A percentile compares a stretch with the other conserved stretches of the same genome.
Conservation (phyloP, 1,140 invertebrate genomes). For the Drosophila ohnishii region DNA sequence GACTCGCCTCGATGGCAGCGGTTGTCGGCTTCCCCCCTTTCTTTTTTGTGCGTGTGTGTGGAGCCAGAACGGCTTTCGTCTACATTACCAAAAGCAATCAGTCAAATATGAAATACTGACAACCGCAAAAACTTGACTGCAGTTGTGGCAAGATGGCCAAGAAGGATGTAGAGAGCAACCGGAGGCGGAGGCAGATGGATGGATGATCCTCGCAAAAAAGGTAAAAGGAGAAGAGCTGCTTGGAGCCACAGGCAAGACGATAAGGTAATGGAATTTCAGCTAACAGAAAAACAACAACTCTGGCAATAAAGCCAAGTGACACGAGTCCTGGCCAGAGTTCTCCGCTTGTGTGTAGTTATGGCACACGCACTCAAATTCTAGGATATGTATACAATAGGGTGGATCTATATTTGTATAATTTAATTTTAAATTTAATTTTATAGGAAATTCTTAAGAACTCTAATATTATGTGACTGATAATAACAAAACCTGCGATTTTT, state of each 20-base stretch:
- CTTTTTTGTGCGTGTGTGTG: slow-evolving; percentile 7
- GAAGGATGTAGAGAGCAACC: slow-evolving; percentile 21
- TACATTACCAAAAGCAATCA: slow-evolving; percentile 77
- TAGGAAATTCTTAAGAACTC: too few species aligned
- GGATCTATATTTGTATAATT: neutral
- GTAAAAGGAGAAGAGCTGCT: slow-evolving; percentile 27
- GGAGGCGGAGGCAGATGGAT: slow-evolving; percentile 39
- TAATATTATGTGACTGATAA: too few species aligned
- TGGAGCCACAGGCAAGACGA: slow-evolving; percentile 34
- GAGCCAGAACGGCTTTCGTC: slow-evolving; percentile 40
- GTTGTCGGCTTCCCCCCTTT: slow-evolving; percentile 8
- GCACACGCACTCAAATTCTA: slow-evolving; percentile 35
- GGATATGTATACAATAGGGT: slow-evolving; percentile 2
- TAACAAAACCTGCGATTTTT: neutral
- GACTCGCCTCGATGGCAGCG: slow-evolving; percentile 43
- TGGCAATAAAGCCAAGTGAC: slow-evolving; percentile 69
- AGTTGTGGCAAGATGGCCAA: slow-evolving; percentile 32
- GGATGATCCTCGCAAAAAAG: slow-evolving; percentile 41
- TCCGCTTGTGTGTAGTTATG: slow-evolving; percentile 47
- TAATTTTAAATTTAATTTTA: too few species aligned
- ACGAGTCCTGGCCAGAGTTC: slow-evolving; percentile 55
- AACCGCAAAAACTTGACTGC: slow-evolving; percentile 72
- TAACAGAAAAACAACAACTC: slow-evolving; percentile 57
- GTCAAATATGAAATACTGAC: slow-evolving; percentile 76
- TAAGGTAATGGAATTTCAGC: slow-evolving; percentile 59